These are phyloP conservation scores for Mastomys natalensis DNA, from an alignment of 2,113 vertebrate species.

Conservation along the genomic window DNA sequence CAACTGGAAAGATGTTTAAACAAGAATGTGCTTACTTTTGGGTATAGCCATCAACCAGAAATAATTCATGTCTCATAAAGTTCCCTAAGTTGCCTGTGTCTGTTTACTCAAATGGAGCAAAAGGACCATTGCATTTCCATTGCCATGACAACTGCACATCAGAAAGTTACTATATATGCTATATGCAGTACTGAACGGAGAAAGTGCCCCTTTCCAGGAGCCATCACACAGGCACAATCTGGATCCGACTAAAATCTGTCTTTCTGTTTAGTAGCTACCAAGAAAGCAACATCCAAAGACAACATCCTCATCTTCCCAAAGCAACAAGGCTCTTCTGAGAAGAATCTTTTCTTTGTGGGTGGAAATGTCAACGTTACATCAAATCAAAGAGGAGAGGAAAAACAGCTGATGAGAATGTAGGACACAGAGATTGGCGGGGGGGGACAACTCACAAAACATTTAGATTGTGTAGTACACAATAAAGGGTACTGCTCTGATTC, in stretches of 20 bases:
- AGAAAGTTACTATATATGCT: background rate
- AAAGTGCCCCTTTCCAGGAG: slow-evolving; percentile 28
- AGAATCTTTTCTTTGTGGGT: slow-evolving; percentile 14
- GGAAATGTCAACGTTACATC: slow-evolving; percentile 20
- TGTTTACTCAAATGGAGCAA: slow-evolving; percentile 66
- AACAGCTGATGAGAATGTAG: slow-evolving; percentile 24
- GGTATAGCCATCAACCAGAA: slow-evolving; percentile 28
- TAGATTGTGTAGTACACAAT: background rate
- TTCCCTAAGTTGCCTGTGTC: slow-evolving; percentile 21
- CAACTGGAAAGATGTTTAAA: slow-evolving; percentile 60
- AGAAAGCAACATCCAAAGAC: slow-evolving; percentile 10
- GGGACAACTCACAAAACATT: slow-evolving; percentile 17
- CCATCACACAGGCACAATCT: background rate
- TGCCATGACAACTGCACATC: slow-evolving; percentile 23
- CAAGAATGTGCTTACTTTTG: slow-evolving; percentile 18
- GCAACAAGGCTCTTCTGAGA: slow-evolving; percentile 43
- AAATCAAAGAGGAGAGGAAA: slow-evolving; percentile 42
- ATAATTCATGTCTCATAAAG: slow-evolving; percentile 62
- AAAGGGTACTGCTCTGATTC: background rate
- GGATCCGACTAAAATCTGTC: background rate
- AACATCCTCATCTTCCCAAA: slow-evolving; percentile 57
- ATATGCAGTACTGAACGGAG: background rate
- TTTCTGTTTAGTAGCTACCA: slow-evolving; percentile 40
- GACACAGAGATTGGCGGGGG: background rate
- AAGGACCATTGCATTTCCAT: slow-evolving; percentile 66